A percentile compares a stretch with the other conserved stretches of the same genome.
Conservation (phyloP, 2,888 invertebrate genomes). For the Noctua janthina region DNA sequence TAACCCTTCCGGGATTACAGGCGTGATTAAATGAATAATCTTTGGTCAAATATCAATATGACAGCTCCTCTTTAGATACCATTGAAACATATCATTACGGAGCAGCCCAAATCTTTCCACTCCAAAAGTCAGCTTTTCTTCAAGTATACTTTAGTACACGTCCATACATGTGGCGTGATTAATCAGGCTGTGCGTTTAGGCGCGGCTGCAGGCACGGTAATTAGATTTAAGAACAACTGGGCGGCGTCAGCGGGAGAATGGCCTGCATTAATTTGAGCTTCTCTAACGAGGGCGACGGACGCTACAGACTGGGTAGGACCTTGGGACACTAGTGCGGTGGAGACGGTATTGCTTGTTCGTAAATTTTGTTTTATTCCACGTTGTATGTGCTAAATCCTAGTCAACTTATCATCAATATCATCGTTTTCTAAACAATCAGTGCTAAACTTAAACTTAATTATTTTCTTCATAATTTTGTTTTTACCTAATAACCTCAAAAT, state of each 20-base stretch:
- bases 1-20: no score
- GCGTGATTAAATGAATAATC: no score
- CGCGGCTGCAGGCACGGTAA: slow-evolving; percentile 83
- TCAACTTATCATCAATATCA: no score
- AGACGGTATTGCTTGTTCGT: slow-evolving; percentile 61
- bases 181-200: slow-evolving; percentile 75
- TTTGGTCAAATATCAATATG: no score
- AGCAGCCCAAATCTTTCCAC: neutral
- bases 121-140: neutral
- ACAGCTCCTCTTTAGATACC: neutral
- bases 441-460: no score
- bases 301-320: slow-evolving; percentile 82
- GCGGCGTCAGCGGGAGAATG: slow-evolving; percentile 89
- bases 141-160: neutral
- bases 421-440: no score
- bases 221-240: slow-evolving; percentile 91
- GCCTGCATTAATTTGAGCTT: slow-evolving; percentile 90
- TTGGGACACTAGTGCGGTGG: slow-evolving; percentile 70
- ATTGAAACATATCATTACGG: neutral
- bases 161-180: slow-evolving; percentile 60
- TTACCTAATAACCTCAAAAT: no score
- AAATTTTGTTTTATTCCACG: neutral
- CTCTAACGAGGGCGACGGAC: slow-evolving; percentile 90
- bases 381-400: neutral
- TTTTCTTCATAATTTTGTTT: no score